Evolutionary conservation across 2,888 invertebrate species (phyloP).

Genomic region (Oeneis ivallda): DNA sequence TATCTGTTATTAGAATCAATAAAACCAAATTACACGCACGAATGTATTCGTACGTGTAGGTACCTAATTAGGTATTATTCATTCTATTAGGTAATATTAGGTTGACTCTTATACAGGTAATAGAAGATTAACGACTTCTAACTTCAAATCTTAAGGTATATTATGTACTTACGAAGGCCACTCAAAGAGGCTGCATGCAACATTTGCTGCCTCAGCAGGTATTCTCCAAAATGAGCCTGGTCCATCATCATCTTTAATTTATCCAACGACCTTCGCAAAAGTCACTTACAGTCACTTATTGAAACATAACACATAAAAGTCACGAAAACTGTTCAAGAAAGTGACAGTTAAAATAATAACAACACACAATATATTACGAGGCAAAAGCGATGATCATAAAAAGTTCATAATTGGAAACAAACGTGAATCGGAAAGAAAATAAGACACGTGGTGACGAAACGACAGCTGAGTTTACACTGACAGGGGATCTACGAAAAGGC

Average conservation of each 20-base stretch:
- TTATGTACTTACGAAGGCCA: slow-evolving; percentile 67
- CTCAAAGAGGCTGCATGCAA: slow-evolving; percentile 74
- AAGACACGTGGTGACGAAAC: slow-evolving; percentile 57
- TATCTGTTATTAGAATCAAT: too few relatives aligned
- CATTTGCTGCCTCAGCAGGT: slow-evolving; percentile 78
- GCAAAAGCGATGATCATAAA: slow-evolving; percentile 54
- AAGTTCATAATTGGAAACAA: slow-evolving; percentile 63
- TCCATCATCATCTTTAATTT: slow-evolving; percentile 71
- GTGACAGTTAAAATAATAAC: not conserved
- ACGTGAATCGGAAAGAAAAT: slow-evolving; percentile 45
- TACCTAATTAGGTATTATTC: too few relatives aligned
- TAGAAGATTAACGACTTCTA: not conserved
- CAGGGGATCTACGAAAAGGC: slow-evolving; percentile 54
- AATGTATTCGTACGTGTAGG: too few relatives aligned
- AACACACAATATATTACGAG: slow-evolving; percentile 34
- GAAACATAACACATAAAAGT: slow-evolving; percentile 22
- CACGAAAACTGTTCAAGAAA: slow-evolving; percentile 41
- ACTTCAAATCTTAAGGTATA: not conserved
- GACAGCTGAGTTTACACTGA: slow-evolving; percentile 75
- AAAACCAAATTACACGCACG: too few relatives aligned
- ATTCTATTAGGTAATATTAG: too few relatives aligned
- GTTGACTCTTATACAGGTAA: too few relatives aligned
- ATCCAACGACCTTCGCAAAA: slow-evolving; percentile 32
- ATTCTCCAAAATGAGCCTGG: slow-evolving; percentile 76
- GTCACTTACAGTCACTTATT: slow-evolving; percentile 53